Conservation (phyloP, 2,797 vertebrate genomes). For the Megalops cyprinoides region DNA sequence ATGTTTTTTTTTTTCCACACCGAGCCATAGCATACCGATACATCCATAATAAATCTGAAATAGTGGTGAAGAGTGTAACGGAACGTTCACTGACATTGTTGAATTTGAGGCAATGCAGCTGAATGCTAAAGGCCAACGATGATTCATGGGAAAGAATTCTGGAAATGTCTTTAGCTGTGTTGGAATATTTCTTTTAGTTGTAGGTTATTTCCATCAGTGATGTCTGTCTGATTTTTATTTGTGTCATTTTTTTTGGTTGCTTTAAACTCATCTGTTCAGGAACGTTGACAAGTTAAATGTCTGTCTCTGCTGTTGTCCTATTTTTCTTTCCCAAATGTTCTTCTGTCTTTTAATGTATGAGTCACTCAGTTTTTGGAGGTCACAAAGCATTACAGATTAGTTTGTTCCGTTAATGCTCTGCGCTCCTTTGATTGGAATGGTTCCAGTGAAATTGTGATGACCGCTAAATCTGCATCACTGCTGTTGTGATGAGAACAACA, state of each 20-base stretch:
- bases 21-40: neutral
- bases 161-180: neutral
- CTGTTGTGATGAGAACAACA: neutral
- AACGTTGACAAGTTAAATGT: conserved; percentile 13
- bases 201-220: neutral
- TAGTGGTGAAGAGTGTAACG: neutral
- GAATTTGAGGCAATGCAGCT: neutral
- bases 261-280: conserved; percentile 34
- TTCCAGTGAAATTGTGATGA: neutral
- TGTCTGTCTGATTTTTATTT: conserved; percentile 22
- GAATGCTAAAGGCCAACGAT: conserved; percentile 36
- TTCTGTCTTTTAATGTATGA: conserved; percentile 19
- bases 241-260: conserved; percentile 37
- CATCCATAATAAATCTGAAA: neutral
- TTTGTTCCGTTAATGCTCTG: neutral
- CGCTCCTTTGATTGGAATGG: neutral
- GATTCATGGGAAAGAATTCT: conserved; percentile 43
- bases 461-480: neutral
- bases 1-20: conserved; percentile 60
- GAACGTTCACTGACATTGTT: neutral
- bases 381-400: neutral
- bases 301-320: neutral
- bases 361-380: conserved; percentile 21
- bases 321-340: neutral
- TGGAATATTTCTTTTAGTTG: neutral